Base-by-base conservation (phyloP, 92 coral and sea anemone species). In the Bergia sp. region DNA sequence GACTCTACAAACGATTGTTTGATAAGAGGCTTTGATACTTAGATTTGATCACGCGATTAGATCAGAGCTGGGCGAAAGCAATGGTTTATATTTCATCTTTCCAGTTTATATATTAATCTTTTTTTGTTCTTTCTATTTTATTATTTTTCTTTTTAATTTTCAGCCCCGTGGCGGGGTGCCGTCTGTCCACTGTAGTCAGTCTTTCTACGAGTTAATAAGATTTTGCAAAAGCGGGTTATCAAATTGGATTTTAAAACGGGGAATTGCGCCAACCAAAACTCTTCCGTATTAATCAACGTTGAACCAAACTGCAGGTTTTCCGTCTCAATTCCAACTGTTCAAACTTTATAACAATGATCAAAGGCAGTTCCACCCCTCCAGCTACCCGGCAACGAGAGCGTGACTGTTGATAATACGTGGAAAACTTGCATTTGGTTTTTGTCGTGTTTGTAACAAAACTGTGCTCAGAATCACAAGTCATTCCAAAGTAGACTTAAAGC, bases 21-120 rank as follows among this genome's bases (percentile, higher is more conserved):
- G 85, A 43, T 83, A 83, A 83, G 77, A 65, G 86, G 66, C 77
- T 73, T 73, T 73, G 20, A 43, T 73, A 73, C 83, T 29, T 69
- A 53, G 73, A 64, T 43, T 12, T 12, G 50, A 83, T 45, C 87
- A 84, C 78, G 67, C 87, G 87, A 84, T 72, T 47, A 84, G 66
- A 84, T 29, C 43, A 12, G 21, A 29, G n/a, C 41, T 1, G 23
- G 42, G 36, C 55, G 45, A 5, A 53, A 73, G 42, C 53, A 42
- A 42, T 7, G 42, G 6, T 43, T 29, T 58, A 45, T 55, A 16
- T 12, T 7, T 43, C 16, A 83, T 21, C 53, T 83, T 5, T 1
- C 29, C 29, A 29, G 29, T 29, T 36, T 53, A 53, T 11, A 53
- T 12, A 53, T 53, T 53, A 29, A 29, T 53, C 83, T 37, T 37